Percentiles rank a stretch among this genome's conserved stretches.
These are phyloP conservation scores for Sinhomidia bicolor DNA, from an alignment of 2,888 invertebrate genomes.

Conservation along the genomic window DNA sequence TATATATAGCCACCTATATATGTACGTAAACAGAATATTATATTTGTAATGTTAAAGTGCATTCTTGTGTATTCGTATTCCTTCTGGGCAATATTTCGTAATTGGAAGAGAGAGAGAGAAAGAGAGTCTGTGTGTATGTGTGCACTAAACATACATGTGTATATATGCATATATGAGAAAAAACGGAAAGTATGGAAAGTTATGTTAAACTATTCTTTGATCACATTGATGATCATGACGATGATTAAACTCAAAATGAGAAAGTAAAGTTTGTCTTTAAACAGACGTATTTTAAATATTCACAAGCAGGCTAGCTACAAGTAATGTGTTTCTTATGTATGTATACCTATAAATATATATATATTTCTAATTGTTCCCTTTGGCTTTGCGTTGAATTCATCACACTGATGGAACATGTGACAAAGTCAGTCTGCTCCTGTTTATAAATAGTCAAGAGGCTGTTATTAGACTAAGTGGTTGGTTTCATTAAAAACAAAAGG, in stretches of 20 bases:
- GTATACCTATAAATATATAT: too few relatives aligned
- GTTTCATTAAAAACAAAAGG: neutral
- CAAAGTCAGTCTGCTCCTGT: too few relatives aligned
- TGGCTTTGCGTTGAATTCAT: neutral
- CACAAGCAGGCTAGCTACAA: too few relatives aligned
- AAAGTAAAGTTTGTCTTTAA: too few relatives aligned
- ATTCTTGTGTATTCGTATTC: neutral
- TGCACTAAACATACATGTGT: neutral
- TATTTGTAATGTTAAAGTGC: too few relatives aligned
- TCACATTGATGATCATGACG: neutral
- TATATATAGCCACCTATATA: neutral
- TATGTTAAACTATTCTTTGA: neutral
- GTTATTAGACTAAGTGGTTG: too few relatives aligned
- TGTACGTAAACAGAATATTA: neutral
- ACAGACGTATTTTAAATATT: too few relatives aligned
- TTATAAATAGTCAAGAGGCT: too few relatives aligned
- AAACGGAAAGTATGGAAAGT: neutral
- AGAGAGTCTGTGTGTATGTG: too few relatives aligned
- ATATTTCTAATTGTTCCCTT: neutral
- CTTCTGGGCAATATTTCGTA: neutral
- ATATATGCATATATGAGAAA: neutral
- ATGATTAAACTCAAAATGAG: too few relatives aligned
- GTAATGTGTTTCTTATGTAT: too few relatives aligned
- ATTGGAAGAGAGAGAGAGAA: neutral
- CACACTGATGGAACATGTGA: neutral